Evolutionary conservation across 2,113 vertebrate genomes (phyloP).

Genomic region (Ceyx cyanopectus): DNA sequence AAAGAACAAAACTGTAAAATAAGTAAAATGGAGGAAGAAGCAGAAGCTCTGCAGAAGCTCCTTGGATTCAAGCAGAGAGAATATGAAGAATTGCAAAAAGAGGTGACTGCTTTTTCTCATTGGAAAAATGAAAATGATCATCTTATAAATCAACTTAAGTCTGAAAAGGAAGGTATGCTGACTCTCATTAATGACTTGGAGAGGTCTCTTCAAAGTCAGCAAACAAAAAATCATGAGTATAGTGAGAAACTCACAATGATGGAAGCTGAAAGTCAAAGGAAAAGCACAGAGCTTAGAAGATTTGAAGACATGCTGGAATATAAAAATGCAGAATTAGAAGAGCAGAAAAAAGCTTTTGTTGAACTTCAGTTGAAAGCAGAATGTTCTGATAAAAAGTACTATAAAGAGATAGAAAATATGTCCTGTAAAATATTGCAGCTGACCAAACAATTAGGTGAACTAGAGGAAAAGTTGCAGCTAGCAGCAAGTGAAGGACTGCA

Average conservation of each 20-base stretch:
- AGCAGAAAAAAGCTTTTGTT: slow-evolving; percentile 74
- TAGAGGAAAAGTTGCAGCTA: slow-evolving; percentile 78
- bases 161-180: slow-evolving; percentile 80
- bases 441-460: slow-evolving; percentile 70
- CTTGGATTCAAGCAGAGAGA: slow-evolving; percentile 78
- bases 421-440: slow-evolving; percentile 79
- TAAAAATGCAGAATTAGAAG: slow-evolving; percentile 80
- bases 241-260: slow-evolving; percentile 70
- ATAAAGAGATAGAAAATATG: slow-evolving; percentile 85
- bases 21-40: slow-evolving; percentile 75
- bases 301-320: slow-evolving; percentile 80
- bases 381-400: slow-evolving; percentile 79
- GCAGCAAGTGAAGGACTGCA: slow-evolving; percentile 72
- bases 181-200: slow-evolving; percentile 80
- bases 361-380: slow-evolving; percentile 77
- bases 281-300: slow-evolving; percentile 77
- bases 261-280: slow-evolving; percentile 77
- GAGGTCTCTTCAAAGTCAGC: slow-evolving; percentile 70
- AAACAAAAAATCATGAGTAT: slow-evolving; percentile 61
- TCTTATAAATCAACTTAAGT: slow-evolving; percentile 74
- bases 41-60: slow-evolving; percentile 71
- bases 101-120: slow-evolving; percentile 75
- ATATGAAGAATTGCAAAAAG: slow-evolving; percentile 76
- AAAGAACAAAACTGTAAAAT: slow-evolving; percentile 80
- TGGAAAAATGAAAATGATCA: slow-evolving; percentile 86